Evolutionary conservation across 2,888 invertebrate species (phyloP).

Genomic region (Epirrhoe alternata): DNA sequence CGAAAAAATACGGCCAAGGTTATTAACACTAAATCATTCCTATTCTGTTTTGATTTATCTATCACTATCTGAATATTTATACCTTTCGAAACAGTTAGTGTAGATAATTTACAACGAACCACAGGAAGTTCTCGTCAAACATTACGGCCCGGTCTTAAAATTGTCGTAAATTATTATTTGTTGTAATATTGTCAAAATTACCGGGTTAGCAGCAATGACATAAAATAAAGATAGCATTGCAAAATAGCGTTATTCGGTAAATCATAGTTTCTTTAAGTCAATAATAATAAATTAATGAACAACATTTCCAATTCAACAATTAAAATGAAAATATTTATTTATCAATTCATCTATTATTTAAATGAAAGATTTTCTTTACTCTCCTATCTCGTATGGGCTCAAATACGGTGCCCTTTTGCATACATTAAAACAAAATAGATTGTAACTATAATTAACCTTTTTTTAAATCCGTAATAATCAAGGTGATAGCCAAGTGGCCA

Average conservation of each 20-base stretch:
- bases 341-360: too few species aligned
- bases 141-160: constrained; percentile 41
- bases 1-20: constrained; percentile 21
- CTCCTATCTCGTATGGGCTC: too few species aligned
- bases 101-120: constrained; percentile 43
- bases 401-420: too few species aligned
- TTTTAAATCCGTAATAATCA: too few species aligned
- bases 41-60: constrained; percentile 31
- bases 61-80: constrained; percentile 34
- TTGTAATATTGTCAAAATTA: constrained; percentile 63
- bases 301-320: too few species aligned
- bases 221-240: background rate
- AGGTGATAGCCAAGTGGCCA: too few species aligned
- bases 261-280: background rate
- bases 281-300: background rate
- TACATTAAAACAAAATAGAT: too few species aligned
- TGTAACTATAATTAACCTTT: too few species aligned
- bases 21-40: constrained; percentile 16
- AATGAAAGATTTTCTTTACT: too few species aligned
- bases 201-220: constrained; percentile 57
- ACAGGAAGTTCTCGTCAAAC: constrained; percentile 45
- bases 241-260: background rate
- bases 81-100: constrained; percentile 38
- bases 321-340: too few species aligned
- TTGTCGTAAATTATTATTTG: constrained; percentile 43